phyloP scores from a whole-genome alignment of 2,888 invertebrate genomes.

The Sthenelais limicola region DNA sequence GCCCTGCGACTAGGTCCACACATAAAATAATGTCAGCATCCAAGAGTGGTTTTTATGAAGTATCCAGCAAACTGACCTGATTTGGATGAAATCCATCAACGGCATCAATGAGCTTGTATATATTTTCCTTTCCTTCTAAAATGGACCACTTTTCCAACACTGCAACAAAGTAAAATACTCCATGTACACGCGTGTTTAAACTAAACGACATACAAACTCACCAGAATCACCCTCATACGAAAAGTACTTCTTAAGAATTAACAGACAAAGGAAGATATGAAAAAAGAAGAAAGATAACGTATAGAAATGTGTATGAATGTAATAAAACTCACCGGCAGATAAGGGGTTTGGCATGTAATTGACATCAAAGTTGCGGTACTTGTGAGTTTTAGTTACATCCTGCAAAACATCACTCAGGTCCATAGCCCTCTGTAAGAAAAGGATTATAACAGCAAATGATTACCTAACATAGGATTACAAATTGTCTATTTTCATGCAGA shows the following conservation, averaged over 20 bases:
- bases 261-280: no score
- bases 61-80: no score
- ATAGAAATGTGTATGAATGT: background rate
- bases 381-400: slow-evolving; percentile 53
- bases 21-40: no score
- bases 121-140: slow-evolving; percentile 55
- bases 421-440: slow-evolving; percentile 56
- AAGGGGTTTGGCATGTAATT: slow-evolving; percentile 56
- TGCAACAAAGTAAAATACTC: slow-evolving; percentile 41
- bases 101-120: slow-evolving; percentile 67
- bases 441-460: background rate
- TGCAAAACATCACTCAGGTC: slow-evolving; percentile 58
- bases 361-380: slow-evolving; percentile 54
- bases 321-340: slow-evolving; percentile 48
- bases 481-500: background rate
- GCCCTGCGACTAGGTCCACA: no score
- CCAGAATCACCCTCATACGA: no score
- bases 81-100: slow-evolving; percentile 71
- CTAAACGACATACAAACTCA: background rate
- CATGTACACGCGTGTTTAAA: background rate
- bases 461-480: no score
- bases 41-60: no score
- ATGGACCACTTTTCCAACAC: slow-evolving; percentile 60
- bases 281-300: background rate
- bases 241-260: no score